phyloP scores from a whole-genome alignment of 2,113 vertebrate species.

The Heterotilapia buettikoferi region DNA sequence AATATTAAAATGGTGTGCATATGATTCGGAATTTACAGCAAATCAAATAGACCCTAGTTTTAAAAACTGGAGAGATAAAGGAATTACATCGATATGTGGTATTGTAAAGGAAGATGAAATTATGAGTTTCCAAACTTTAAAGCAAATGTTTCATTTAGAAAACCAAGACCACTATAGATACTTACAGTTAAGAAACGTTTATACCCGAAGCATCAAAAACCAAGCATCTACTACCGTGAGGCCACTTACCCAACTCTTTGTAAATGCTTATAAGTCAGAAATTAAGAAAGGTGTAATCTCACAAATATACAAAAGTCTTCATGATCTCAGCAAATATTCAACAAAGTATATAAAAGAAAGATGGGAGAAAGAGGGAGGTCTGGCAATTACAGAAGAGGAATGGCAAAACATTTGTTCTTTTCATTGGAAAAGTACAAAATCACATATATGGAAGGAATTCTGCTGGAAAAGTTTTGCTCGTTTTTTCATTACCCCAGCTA shows the following conservation, averaged over 20 bases:
- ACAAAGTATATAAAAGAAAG: too few relatives aligned
- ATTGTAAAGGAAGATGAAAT: neutral
- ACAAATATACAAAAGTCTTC: too few relatives aligned
- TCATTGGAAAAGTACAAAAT: too few relatives aligned
- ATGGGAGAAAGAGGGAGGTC: too few relatives aligned
- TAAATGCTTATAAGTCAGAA: too few relatives aligned
- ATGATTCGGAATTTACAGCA: rapidly evolving
- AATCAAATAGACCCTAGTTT: neutral
- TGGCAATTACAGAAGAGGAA: too few relatives aligned
- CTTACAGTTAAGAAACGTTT: neutral
- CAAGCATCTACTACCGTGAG: neutral
- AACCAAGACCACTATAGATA: neutral
- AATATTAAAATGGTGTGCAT: neutral
- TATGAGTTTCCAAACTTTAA: neutral
- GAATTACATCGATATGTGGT: rapidly evolving
- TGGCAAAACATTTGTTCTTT: too few relatives aligned
- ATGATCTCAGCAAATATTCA: too few relatives aligned
- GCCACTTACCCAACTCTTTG: neutral
- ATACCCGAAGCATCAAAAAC: neutral
- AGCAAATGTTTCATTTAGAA: neutral
- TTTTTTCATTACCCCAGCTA: neutral
- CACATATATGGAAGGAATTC: neutral
- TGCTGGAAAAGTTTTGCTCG: rapidly evolving
- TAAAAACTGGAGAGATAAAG: neutral
- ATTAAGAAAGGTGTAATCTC: too few relatives aligned